phyloP scores from a whole-genome alignment of 2,797 vertebrate species.

The Muscicapa striata region DNA sequence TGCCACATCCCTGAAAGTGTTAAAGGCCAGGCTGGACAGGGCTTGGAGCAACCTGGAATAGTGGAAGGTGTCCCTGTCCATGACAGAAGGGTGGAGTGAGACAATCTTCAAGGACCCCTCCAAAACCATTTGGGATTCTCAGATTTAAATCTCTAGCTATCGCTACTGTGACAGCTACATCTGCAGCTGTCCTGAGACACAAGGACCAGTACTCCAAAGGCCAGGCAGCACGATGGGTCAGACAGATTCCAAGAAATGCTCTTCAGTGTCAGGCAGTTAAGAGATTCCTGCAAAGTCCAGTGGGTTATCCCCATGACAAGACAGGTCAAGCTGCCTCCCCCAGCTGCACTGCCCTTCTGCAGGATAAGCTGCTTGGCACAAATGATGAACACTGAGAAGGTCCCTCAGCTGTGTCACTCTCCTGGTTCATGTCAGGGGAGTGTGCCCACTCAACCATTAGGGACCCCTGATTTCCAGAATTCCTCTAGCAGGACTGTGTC shows the following conservation, averaged over 20 bases:
- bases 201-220: background rate
- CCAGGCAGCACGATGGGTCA: background rate
- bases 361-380: background rate
- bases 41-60: background rate
- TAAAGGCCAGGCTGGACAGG: fast-evolving
- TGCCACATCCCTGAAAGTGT: background rate
- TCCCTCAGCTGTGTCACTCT: background rate
- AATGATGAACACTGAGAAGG: background rate
- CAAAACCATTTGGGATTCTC: background rate
- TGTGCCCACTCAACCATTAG: too few relatives aligned
- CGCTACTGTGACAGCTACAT: background rate
- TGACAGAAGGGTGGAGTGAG: fast-evolving
- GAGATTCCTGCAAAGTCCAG: background rate
- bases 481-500: fast-evolving
- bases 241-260: background rate
- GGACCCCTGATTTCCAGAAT: fast-evolving
- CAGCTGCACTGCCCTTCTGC: background rate
- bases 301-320: fast-evolving
- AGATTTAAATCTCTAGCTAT: background rate
- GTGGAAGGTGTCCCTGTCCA: background rate
- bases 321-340: background rate
- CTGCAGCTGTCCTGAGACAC: background rate
- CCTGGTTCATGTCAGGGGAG: fast-evolving
- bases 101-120: background rate
- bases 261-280: too few relatives aligned